These are phyloP conservation scores for Cheilosia variabilis DNA, from an alignment of 2,888 invertebrate genomes.

Conservation along the genomic window DNA sequence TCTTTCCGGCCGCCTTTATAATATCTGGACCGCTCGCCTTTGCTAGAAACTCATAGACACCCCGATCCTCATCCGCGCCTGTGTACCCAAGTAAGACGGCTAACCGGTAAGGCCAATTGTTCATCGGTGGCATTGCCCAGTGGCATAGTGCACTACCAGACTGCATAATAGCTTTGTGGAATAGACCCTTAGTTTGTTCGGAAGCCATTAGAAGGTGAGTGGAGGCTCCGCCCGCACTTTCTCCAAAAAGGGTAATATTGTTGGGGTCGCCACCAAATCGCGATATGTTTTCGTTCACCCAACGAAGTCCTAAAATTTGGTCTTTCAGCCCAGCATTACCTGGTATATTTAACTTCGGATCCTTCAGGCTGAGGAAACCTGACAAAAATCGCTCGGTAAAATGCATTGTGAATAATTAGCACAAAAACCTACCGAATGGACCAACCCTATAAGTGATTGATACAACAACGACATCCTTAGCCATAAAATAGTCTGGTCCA, in stretches of 20 bases:
- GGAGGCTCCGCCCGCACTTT: constrained; percentile 84
- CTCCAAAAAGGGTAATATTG: constrained; percentile 84
- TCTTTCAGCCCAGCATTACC: constrained; percentile 85
- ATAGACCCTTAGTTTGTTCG: constrained; percentile 82
- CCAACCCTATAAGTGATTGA: constrained; percentile 84
- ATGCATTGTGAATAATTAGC: too few relatives aligned
- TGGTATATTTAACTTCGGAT: constrained; percentile 83
- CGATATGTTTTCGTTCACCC: constrained; percentile 84
- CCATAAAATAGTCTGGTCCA: constrained; percentile 83
- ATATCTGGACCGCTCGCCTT: constrained; percentile 76
- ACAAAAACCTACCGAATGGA: constrained; percentile 79
- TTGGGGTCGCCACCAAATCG: constrained; percentile 84
- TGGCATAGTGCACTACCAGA: constrained; percentile 80
- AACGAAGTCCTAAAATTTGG: constrained; percentile 84
- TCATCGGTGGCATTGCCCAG: constrained; percentile 79
- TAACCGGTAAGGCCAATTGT: constrained; percentile 78
- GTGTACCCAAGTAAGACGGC: constrained; percentile 79
- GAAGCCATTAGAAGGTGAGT: constrained; percentile 84
- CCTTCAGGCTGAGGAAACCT: constrained; percentile 84
- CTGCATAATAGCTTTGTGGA: constrained; percentile 81
- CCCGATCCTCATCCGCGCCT: constrained; percentile 72
- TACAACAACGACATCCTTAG: constrained; percentile 83
- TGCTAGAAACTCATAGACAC: constrained; percentile 76
- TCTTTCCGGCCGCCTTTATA: constrained; percentile 67
- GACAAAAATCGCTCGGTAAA: background rate